Conservation (phyloP, 1,140 invertebrate genomes). For the Aphelenchoides fujianensis region DNA sequence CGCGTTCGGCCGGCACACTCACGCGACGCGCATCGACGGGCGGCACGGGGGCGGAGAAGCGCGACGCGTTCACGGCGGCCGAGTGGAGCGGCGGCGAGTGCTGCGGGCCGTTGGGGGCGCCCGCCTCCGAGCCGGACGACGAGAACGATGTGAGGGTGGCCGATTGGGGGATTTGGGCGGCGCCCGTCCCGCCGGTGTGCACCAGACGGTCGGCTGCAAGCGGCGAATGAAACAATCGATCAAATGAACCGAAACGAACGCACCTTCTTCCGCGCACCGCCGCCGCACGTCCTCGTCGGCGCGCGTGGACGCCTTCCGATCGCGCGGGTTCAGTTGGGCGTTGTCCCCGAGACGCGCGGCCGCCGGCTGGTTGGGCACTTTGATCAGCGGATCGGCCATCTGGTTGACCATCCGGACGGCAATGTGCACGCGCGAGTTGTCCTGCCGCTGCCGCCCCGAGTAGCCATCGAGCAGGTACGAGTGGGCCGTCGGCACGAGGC, state of each 20-base stretch:
- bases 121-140: neutral
- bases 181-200: neutral
- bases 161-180: neutral
- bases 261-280: neutral
- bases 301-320: conserved; percentile 2
- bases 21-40: neutral
- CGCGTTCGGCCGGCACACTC: neutral
- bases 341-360: neutral
- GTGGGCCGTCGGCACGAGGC: conserved; percentile 71
- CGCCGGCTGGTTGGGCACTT: conserved; percentile 17
- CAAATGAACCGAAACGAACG: neutral
- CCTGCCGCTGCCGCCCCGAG: conserved; percentile 74
- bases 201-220: neutral
- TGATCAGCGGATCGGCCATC: conserved; percentile 37
- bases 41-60: neutral
- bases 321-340: conserved; percentile 6
- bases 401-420: conserved; percentile 38
- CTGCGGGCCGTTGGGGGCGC: neutral
- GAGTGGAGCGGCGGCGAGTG: neutral
- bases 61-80: neutral
- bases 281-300: conserved; percentile 16
- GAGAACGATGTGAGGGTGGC: neutral
- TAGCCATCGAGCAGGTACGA: conserved; percentile 90
- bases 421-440: conserved; percentile 73
- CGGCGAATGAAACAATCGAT: no score